Evolutionary conservation across 2,797 vertebrate species (phyloP).

Genomic region (Zonotrichia albicollis): DNA sequence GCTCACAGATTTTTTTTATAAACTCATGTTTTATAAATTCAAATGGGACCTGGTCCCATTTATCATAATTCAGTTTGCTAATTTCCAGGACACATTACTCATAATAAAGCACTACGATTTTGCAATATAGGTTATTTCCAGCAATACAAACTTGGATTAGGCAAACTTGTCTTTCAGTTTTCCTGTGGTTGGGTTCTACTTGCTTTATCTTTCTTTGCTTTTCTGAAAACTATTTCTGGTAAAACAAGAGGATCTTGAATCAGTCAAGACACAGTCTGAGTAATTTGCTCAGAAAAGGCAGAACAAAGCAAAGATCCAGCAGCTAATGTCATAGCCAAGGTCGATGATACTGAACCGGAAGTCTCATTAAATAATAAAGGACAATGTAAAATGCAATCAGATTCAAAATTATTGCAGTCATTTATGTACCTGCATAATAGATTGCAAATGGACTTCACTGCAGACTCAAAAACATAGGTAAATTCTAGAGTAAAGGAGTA

Average conservation of each 20-base stretch:
- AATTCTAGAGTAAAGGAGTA: background rate
- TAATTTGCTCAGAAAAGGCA: background rate
- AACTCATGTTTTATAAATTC: background rate
- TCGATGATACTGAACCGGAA: slow-evolving; percentile 33
- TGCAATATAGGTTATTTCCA: background rate
- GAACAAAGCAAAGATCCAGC: background rate
- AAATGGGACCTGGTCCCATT: background rate
- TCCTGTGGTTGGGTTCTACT: background rate
- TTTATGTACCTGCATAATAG: slow-evolving; percentile 34
- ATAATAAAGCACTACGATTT: background rate
- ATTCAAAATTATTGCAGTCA: slow-evolving; percentile 9
- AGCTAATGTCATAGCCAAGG: background rate
- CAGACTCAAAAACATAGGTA: background rate
- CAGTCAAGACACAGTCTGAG: background rate
- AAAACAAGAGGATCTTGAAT: background rate
- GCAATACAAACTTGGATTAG: background rate
- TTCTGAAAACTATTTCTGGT: background rate
- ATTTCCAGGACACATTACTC: background rate
- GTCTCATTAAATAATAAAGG: slow-evolving; percentile 51
- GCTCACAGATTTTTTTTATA: background rate
- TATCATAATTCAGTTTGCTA: background rate
- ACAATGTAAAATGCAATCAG: slow-evolving; percentile 51
- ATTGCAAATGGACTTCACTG: slow-evolving; percentile 26
- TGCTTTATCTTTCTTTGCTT: background rate
- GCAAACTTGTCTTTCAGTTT: background rate